Evolutionary conservation across 92 coral and sea anemone genomes (phyloP).

Genomic region (Epizoanthus ramosus): DNA sequence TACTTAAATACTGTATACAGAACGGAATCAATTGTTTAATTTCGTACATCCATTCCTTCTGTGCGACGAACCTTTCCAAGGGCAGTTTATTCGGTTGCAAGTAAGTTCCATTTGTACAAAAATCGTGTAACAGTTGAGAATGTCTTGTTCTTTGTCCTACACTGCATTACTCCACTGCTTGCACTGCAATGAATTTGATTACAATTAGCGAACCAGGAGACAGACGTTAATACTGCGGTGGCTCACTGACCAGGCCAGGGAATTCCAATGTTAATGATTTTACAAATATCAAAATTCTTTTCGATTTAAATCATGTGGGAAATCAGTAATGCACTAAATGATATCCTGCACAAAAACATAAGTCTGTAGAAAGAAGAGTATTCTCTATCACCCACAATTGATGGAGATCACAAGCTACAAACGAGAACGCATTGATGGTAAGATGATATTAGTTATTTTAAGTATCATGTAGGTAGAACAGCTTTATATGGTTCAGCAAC

Average conservation of each 20-base stretch:
- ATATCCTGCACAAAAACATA: background rate
- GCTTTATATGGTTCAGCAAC: background rate
- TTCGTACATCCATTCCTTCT: conserved; percentile 20
- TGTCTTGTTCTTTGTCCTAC: background rate
- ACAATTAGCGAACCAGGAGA: background rate
- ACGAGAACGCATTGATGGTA: conserved; percentile 25
- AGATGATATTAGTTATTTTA: background rate
- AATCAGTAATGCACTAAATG: background rate
- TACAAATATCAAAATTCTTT: conserved; percentile 16
- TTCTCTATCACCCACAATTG: background rate
- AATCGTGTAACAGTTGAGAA: background rate
- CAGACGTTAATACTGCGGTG: conserved; percentile 24
- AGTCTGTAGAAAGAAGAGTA: background rate
- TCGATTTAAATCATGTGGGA: conserved; percentile 21
- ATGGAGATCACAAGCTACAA: conserved; percentile 4
- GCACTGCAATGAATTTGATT: background rate
- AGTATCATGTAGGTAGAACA: background rate
- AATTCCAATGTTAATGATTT: conserved; percentile 10
- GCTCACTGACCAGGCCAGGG: conserved; percentile 5
- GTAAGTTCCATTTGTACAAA: background rate
- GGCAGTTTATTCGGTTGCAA: background rate
- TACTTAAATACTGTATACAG: background rate
- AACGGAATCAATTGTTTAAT: conserved; percentile 16
- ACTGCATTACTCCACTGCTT: background rate
- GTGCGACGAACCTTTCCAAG: conserved; percentile 31